Base-by-base conservation (phyloP, 2,888 invertebrate species). In the Drosophila robusta region DNA sequence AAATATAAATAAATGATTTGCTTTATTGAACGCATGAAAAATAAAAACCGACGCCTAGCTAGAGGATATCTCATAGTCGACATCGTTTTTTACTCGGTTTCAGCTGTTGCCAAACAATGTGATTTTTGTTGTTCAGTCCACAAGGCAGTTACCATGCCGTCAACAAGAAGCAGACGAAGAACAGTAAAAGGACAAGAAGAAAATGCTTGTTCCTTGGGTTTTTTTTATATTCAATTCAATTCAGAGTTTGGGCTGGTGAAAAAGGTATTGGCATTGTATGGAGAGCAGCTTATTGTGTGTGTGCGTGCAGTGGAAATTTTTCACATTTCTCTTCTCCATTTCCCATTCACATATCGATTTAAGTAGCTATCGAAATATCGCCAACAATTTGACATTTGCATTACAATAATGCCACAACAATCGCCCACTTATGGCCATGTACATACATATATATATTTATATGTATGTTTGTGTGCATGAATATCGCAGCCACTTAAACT, bases 401-500 rank as follows among this genome's bases (percentile, higher is more conserved):
- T 39, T 18, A 32, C 51, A 57, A 39, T 50, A 29, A 39, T 16
- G 50, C 4, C 29, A 16, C 18, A 57, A 57, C 56, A 57, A 57
- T 39, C 50, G 56, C 9, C 18, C n/a, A 44, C 26, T 16, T 32
- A 45, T 14, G 12, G 2, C n/a, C 16, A 46, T 14, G n/a, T 18
- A 14, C 4, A 12, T 42, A 29, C 24, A 16, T 18, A 9, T 26
- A 1, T 18, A 12, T 8, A 5, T 4, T 3, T 22, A 8, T 14
- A 6, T 18, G 3, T 49, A 2, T 32, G 29, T 36, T 3, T 42
- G 22, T 55, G n/a, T 24, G 32, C 41, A 16, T 42, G 49, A 32
- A 63, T 63, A 54, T 61, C 39, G 63, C 26, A 29, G 50, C 4
- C 77, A 83, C 80, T 80, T 80, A 70, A 74, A 80, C 87, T 83